Base-by-base conservation (phyloP, 2,113 vertebrate species). In the Forbesichthys agassizii region DNA sequence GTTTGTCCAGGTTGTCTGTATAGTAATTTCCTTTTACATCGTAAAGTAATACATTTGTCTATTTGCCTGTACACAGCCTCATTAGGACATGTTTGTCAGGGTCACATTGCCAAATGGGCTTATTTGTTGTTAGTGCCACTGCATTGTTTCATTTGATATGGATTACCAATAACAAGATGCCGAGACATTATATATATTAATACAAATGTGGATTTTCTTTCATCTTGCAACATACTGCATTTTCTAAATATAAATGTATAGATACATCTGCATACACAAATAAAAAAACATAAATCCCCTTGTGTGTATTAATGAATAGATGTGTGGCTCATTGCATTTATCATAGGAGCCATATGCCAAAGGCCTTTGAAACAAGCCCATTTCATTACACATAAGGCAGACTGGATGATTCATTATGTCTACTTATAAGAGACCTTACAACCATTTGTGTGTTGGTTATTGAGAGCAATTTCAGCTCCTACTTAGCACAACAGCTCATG, bases 381-480 rank as follows among this genome's bases (percentile, higher is more conserved):
- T 69, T 80, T 81, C 72, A 78, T 84, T 70, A 84, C 62, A 79
- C 71, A 72, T 61, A 71, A 75, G 56, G 12, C 64, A 66, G 69
- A 56, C 9, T 36, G 67, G 66, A 5, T 8, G 63, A 69, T 20
- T 20, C 14, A 64, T 57, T 62, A 61, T 3, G 64, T 16, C 66
- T 75, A 73, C 52, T 82, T 70, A 77, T 83, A 68, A 72, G 27
- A 27, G 27, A 27, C 27, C 27, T 27, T 27, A 64, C 67, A 51
- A 52, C 47, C 33, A 11, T 11, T 18, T 27, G 27, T 27, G 27
- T 27, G 27, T 27, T 27, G 27, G 27, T 27, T 9, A 59, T 5
- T 36, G 13, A 59, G 33, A 36, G 57, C 5, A 33, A 59, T 33
- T 63, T 62, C 42, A 61, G 14, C 54, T 14, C 36, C 33, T 66